Percentiles rank a stretch among this genome's conserved stretches.
Conservation (phyloP, 2,113 vertebrate genomes). For the Carassius auratus region DNA sequence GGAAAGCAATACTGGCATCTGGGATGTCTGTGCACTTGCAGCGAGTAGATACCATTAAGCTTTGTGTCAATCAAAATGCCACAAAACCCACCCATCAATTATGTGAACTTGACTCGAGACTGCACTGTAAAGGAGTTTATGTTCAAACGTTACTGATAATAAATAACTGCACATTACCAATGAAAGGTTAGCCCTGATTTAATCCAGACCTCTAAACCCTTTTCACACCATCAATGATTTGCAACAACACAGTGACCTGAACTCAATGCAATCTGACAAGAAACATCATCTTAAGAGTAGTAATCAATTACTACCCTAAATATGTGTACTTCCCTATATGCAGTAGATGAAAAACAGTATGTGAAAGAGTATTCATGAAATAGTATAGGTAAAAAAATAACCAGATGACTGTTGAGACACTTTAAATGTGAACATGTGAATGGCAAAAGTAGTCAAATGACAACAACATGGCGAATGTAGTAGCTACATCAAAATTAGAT, state of each 20-base stretch:
- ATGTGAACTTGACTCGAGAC: constrained; percentile 7
- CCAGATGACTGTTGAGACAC: too few relatives aligned
- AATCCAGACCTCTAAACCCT: background rate
- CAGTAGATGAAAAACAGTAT: background rate
- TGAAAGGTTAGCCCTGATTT: background rate
- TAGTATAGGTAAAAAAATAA: background rate
- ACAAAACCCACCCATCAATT: constrained; percentile 26
- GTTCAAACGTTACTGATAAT: constrained; percentile 13
- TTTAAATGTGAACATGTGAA: background rate
- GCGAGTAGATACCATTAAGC: constrained; percentile 9
- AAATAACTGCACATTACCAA: background rate
- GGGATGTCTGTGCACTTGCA: background rate
- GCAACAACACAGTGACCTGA: background rate
- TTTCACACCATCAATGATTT: constrained; percentile 1
- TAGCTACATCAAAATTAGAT: background rate
- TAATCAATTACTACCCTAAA: too few relatives aligned
- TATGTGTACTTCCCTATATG: background rate
- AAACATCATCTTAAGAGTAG: background rate
- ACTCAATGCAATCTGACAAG: background rate
- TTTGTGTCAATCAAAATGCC: constrained; percentile 13
- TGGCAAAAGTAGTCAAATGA: background rate
- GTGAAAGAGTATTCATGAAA: background rate
- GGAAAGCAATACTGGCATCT: constrained; percentile 2
- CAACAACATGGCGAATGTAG: background rate
- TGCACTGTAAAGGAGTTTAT: background rate